Conservation (phyloP, 2,797 vertebrate species). For the Schizopygopsis pylzovi region DNA sequence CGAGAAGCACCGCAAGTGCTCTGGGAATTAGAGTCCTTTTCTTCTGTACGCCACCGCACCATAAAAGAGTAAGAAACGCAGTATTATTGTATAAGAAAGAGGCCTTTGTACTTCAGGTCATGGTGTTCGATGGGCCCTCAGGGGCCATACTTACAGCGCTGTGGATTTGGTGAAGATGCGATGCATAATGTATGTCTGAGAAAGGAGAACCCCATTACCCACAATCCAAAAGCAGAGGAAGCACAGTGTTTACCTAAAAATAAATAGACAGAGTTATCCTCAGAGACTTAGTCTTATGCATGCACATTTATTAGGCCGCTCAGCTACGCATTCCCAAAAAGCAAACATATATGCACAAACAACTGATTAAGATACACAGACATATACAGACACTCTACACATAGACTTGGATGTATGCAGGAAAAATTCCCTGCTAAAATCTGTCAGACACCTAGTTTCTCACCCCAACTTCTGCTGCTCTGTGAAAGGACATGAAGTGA, state of each 20-base stretch:
- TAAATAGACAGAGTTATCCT: slow-evolving; percentile 55
- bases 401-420: slow-evolving; percentile 26
- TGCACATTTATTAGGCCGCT: slow-evolving; percentile 31
- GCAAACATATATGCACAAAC: slow-evolving; percentile 53
- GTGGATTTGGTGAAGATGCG: slow-evolving; percentile 12
- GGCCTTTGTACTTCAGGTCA: slow-evolving; percentile 26
- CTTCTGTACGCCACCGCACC: slow-evolving; percentile 16
- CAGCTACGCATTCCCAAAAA: slow-evolving; percentile 29
- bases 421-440: slow-evolving; percentile 32
- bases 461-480: slow-evolving; percentile 2
- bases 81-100: slow-evolving; percentile 41
- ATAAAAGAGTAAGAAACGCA: slow-evolving; percentile 33
- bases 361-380: slow-evolving; percentile 48
- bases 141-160: slow-evolving; percentile 29
- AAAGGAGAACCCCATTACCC: slow-evolving; percentile 41
- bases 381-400: slow-evolving; percentile 40
- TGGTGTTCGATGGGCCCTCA: slow-evolving; percentile 3
- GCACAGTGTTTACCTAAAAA: slow-evolving; percentile 50
- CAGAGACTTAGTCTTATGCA: slow-evolving; percentile 35
- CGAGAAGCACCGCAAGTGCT: slow-evolving; percentile 26
- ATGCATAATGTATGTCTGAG: slow-evolving; percentile 32
- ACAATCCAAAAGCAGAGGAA: slow-evolving; percentile 43
- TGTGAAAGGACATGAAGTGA: slow-evolving; percentile 56
- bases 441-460: slow-evolving; percentile 15
- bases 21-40: slow-evolving; percentile 46